Conservation (phyloP, 2,888 invertebrate genomes). For the Scaptomyza parva region DNA sequence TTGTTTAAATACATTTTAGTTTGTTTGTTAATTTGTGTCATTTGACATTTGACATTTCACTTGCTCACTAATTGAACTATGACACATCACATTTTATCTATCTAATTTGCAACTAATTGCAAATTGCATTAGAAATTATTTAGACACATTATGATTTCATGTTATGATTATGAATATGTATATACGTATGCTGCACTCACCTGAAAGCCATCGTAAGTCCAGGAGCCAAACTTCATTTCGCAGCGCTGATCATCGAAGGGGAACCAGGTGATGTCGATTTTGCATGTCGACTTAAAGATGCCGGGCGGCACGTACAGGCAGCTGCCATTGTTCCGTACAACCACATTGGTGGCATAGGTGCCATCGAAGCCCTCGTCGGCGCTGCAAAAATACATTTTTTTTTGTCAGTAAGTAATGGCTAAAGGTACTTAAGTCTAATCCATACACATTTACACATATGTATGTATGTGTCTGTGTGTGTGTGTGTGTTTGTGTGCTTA, state of each 20-base stretch:
- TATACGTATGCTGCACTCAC: conserved; percentile 86
- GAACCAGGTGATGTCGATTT: conserved; percentile 99
- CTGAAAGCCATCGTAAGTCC: conserved; percentile 99
- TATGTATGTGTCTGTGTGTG: neutral
- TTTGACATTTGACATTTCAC: conserved; percentile 15
- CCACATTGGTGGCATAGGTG: conserved; percentile 99
- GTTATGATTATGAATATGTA: too few relatives aligned
- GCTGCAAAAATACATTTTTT: conserved; percentile 86
- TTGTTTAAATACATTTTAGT: conserved; percentile 34
- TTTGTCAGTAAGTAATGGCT: conserved; percentile 38
- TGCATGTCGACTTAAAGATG: conserved; percentile 99
- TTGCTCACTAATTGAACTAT: conserved; percentile 18
- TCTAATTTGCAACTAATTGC: conserved; percentile 43
- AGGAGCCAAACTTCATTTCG: conserved; percentile 99
- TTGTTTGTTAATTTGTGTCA: conserved; percentile 47
- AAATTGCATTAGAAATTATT: too few relatives aligned
- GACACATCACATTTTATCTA: conserved; percentile 5
- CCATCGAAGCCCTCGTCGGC: conserved; percentile 99
- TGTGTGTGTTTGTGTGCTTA: conserved; percentile 17
- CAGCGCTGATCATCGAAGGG: conserved; percentile 99
- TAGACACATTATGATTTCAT: too few relatives aligned
- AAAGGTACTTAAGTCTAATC: conserved; percentile 18
- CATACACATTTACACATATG: conserved; percentile 13
- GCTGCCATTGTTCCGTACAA: conserved; percentile 97
- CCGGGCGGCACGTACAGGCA: conserved; percentile 99